These are phyloP conservation scores for Varanus salvator DNA, from an alignment of 2,113 vertebrate genomes.

Conservation along the genomic window DNA sequence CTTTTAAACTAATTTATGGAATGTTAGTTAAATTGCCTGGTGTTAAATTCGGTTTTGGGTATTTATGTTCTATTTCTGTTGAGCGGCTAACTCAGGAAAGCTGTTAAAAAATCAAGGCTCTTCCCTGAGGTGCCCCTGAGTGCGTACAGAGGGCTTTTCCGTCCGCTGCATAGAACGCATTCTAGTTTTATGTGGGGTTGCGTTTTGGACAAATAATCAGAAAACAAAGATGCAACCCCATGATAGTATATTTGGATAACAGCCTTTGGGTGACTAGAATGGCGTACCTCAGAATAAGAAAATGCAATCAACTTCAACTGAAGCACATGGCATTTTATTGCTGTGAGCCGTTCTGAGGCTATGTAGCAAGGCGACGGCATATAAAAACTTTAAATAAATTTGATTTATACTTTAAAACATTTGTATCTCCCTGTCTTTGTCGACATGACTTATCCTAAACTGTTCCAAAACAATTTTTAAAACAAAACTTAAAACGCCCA, in stretches of 20 bases:
- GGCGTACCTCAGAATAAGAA: background rate
- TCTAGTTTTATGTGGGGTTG: background rate
- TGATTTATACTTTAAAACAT: background rate
- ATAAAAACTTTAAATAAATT: too few relatives aligned
- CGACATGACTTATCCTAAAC: background rate
- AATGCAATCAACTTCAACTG: background rate
- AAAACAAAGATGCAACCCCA: too few relatives aligned
- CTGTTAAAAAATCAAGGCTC: background rate
- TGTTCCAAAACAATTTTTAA: background rate
- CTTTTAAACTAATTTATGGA: background rate
- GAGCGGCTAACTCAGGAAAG: background rate
- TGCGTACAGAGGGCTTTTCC: background rate
- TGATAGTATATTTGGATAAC: too few relatives aligned
- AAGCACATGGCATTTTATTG: too few relatives aligned
- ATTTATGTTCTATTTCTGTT: background rate
- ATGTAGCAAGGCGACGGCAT: too few relatives aligned
- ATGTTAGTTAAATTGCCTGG: background rate
- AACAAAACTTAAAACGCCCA: background rate
- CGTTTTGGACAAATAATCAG: too few relatives aligned
- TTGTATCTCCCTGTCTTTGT: background rate
- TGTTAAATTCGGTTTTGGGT: accelerated
- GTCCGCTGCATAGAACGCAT: accelerated
- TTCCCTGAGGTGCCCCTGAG: background rate
- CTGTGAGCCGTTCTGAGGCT: too few relatives aligned
- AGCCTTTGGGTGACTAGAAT: background rate